Evolutionary conservation across 2,113 vertebrate species (phyloP).

Genomic region (Centropus unirufus): DNA sequence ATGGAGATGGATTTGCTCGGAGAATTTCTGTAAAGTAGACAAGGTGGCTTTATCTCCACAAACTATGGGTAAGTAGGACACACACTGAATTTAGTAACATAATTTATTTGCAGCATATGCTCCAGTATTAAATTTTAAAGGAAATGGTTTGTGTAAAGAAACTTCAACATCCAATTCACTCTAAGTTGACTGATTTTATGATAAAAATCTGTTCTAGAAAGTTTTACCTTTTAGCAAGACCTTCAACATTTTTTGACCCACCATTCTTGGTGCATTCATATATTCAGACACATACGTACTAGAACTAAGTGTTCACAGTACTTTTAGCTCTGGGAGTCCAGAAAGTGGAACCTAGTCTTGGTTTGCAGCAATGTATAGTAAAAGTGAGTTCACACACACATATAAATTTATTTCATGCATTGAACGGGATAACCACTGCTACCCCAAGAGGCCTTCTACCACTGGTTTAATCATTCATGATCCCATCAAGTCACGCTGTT

Average conservation of each 20-base stretch:
- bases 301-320: neutral
- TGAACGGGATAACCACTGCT: neutral
- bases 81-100: neutral
- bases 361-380: neutral
- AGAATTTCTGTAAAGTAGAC: neutral
- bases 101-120: neutral
- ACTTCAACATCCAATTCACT: neutral
- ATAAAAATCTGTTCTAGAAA: neutral
- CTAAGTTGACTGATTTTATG: neutral
- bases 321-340: neutral
- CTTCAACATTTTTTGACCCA: neutral
- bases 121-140: neutral
- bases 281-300: neutral
- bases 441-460: neutral
- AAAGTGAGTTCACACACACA: rapidly evolving
- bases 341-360: neutral
- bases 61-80: neutral
- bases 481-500: neutral
- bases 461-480: neutral
- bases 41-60: neutral
- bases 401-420: neutral
- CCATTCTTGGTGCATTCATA: neutral
- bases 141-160: neutral
- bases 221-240: neutral
- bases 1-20: neutral